These are phyloP conservation scores for Hycleus phaleratus DNA, from an alignment of 1,140 invertebrate genomes.

Conservation along the genomic window DNA sequence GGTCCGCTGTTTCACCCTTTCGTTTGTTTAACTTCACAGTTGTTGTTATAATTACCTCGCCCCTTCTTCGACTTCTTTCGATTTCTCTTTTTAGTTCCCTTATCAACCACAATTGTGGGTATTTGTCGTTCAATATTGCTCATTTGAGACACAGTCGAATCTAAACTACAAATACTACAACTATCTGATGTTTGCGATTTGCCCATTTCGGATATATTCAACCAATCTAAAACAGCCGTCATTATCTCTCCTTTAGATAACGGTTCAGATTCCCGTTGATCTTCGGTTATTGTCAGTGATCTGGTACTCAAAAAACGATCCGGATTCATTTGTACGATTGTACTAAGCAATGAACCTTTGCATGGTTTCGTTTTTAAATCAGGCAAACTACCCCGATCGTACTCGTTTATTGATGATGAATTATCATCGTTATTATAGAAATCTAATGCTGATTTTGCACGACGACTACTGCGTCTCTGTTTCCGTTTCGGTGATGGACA, in stretches of 20 bases:
- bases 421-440: constrained; percentile 22
- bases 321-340: constrained; percentile 32
- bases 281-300: constrained; percentile 22
- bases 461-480: constrained; percentile 24
- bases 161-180: constrained; percentile 2
- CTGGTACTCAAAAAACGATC: constrained; percentile 31
- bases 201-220: constrained; percentile 17
- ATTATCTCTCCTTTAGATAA: constrained; percentile 32
- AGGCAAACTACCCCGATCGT: constrained; percentile 35
- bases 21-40: too few relatives aligned
- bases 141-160: constrained; percentile 2
- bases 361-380: constrained; percentile 26
- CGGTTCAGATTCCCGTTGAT: constrained; percentile 31
- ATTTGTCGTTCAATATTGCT: not conserved
- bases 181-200: not conserved
- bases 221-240: constrained; percentile 35
- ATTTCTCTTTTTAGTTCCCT: too few relatives aligned
- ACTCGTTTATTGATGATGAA: constrained; percentile 6
- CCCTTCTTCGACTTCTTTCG: too few relatives aligned
- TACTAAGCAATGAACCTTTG: constrained; percentile 27
- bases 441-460: constrained; percentile 32
- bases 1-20: constrained; percentile 25
- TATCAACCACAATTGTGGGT: too few relatives aligned
- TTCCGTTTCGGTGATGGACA: constrained; percentile 31
- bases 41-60: too few relatives aligned